Conservation (phyloP, 2,797 vertebrate genomes). For the Mastacembelus armatus region DNA sequence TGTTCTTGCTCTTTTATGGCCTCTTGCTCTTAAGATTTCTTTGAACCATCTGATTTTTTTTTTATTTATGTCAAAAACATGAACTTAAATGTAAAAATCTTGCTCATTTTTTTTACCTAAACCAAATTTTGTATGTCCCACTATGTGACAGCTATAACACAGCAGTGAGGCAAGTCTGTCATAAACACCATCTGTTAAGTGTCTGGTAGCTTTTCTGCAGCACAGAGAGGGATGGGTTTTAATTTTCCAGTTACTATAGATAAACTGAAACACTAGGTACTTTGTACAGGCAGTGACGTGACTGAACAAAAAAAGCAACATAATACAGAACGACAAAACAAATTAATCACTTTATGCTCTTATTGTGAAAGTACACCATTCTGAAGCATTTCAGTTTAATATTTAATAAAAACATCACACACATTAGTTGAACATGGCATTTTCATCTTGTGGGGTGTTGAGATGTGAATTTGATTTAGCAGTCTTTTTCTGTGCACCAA, state of each 20-base stretch:
- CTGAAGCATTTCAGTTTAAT: not conserved
- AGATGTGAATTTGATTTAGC: not conserved
- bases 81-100: not conserved
- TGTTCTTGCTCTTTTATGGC: not conserved
- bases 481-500: not conserved
- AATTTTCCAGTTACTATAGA: not conserved
- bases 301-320: not conserved
- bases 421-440: conserved; percentile 4
- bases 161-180: not conserved
- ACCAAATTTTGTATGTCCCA: not conserved
- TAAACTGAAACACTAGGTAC: not conserved
- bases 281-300: not conserved
- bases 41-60: not conserved
- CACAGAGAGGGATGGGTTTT: not conserved
- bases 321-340: not conserved
- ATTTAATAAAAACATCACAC: not conserved
- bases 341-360: not conserved
- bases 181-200: not conserved
- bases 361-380: not conserved
- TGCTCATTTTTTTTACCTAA: not conserved
- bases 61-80: not conserved
- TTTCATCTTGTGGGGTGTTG: conserved; percentile 27
- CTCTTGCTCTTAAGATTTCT: not conserved
- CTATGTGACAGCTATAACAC: not conserved
- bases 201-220: not conserved